A percentile compares a stretch with the other conserved stretches of the same genome.
These are phyloP conservation scores for Melanchra persicariae DNA, from an alignment of 2,888 invertebrate species.

Conservation along the genomic window DNA sequence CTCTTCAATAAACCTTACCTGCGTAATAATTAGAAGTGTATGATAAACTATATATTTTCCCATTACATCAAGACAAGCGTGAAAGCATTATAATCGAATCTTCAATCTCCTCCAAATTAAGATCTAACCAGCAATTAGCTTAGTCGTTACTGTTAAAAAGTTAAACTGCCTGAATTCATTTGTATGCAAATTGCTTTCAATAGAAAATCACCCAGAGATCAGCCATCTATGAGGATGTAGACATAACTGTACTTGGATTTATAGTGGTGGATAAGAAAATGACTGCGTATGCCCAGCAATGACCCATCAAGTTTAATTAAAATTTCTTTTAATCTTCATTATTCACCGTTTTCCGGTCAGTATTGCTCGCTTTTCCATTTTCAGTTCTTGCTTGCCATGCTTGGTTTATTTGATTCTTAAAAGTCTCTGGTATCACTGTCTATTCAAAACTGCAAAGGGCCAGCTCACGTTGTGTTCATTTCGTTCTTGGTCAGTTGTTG, in stretches of 20 bases:
- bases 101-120: conserved; percentile 55
- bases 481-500: too few species aligned
- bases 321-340: not conserved
- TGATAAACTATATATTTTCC: conserved; percentile 14
- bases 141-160: conserved; percentile 53
- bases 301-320: too few species aligned
- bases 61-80: conserved; percentile 30
- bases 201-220: conserved; percentile 62
- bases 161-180: conserved; percentile 67
- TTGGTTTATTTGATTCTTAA: too few species aligned
- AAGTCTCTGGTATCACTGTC: too few species aligned
- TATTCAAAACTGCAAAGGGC: too few species aligned
- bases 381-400: not conserved
- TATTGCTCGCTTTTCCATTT: not conserved
- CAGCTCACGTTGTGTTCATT: too few species aligned
- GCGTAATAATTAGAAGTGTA: conserved; percentile 1
- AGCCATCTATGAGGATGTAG: conserved; percentile 59
- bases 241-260: conserved; percentile 46
- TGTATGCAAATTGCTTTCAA: conserved; percentile 71
- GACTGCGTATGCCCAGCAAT: too few species aligned
- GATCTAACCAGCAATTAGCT: conserved; percentile 59
- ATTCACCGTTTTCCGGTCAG: not conserved
- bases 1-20: not conserved
- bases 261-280: conserved; percentile 54
- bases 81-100: conserved; percentile 37